Conservation (phyloP, 2,113 vertebrate genomes). For the Dicaeum eximium region DNA sequence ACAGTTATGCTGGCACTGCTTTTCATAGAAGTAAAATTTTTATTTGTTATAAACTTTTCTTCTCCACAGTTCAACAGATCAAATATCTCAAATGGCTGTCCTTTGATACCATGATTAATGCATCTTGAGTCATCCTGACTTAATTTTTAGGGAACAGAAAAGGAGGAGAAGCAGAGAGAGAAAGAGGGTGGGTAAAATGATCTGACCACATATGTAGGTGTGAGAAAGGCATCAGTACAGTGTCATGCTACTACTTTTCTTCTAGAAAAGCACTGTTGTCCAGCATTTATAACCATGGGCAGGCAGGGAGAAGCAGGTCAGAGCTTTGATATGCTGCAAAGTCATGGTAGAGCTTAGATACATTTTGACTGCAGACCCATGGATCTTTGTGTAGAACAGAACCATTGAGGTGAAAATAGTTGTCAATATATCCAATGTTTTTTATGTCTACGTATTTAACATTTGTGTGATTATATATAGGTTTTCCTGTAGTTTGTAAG, state of each 20-base stretch:
- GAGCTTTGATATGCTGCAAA: not conserved
- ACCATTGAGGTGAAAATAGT: not conserved
- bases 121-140: not conserved
- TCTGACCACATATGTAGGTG: not conserved
- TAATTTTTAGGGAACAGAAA: not conserved
- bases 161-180: not conserved
- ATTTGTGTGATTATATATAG: not conserved
- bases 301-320: not conserved
- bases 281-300: not conserved
- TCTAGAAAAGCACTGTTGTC: not conserved
- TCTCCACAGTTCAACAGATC: not conserved
- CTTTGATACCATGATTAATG: not conserved
- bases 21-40: not conserved
- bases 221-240: not conserved
- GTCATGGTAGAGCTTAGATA: not conserved
- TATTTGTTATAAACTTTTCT: not conserved
- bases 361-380: not conserved
- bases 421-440: not conserved
- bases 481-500: not conserved
- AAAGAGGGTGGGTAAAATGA: not conserved
- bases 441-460: not conserved
- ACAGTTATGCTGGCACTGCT: not conserved
- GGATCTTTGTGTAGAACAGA: not conserved
- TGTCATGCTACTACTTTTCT: not conserved
- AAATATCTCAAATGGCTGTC: not conserved